Evolutionary conservation across 37 sponge, comb jelly and placozoan genomes (phyloP).

Genomic region (Crambe crambe): DNA sequence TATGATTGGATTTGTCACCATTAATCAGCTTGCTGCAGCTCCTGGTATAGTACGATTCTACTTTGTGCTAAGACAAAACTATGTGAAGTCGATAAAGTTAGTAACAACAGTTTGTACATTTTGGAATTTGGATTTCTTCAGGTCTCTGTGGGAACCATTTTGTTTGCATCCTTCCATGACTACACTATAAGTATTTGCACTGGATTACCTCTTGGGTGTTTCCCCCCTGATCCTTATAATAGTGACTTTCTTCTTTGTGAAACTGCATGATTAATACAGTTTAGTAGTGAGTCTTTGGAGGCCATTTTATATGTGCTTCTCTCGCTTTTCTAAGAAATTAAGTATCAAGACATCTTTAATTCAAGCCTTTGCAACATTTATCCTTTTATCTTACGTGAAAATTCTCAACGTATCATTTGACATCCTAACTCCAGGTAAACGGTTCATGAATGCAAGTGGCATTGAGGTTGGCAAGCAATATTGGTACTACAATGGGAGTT

Average conservation of each 20-base stretch:
- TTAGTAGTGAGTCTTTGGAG: conserved; percentile 6
- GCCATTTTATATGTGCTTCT: background rate
- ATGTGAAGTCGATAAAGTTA: background rate
- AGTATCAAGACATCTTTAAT: background rate
- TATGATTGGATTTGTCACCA: background rate
- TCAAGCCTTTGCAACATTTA: conserved; percentile 8
- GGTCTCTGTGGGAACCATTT: conserved; percentile 5
- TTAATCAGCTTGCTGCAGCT: background rate
- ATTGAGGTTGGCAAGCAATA: background rate
- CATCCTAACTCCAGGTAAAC: background rate
- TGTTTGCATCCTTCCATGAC: conserved; percentile 8
- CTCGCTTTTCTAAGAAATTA: background rate
- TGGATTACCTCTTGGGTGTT: background rate
- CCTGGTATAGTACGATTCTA: background rate
- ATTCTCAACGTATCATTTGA: conserved; percentile 5
- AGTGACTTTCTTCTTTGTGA: conserved; percentile 3
- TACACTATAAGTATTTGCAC: background rate
- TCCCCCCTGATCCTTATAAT: background rate
- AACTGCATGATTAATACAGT: conserved; percentile 12
- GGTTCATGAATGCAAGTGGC: background rate
- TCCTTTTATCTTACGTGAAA: conserved; percentile 14
- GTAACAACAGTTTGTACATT: background rate
- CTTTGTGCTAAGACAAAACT: background rate
- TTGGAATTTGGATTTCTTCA: conserved; percentile 23
- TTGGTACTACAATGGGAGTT: background rate